Conservation (phyloP, 2,888 invertebrate species). For the Minunthozetes semirufus region DNA sequence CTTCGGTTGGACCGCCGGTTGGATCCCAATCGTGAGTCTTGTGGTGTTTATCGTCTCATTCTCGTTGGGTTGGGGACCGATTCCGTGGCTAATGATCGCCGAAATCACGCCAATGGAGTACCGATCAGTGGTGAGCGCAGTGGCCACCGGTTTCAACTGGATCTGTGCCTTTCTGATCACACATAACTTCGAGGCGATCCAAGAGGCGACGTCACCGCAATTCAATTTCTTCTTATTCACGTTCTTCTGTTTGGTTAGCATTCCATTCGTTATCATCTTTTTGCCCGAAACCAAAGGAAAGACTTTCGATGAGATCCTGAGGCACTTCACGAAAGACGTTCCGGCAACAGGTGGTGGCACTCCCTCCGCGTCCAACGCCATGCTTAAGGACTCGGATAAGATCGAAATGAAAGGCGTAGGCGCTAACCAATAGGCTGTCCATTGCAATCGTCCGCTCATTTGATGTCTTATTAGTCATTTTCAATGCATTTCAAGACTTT, state of each 20-base stretch:
- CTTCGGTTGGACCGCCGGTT: slow-evolving; percentile 45
- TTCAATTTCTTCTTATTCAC: slow-evolving; percentile 49
- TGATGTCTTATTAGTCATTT: too few species aligned
- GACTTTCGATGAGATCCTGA: slow-evolving; percentile 46
- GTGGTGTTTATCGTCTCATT: slow-evolving; percentile 48
- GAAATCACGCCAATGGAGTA: slow-evolving; percentile 54
- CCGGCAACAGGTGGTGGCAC: neutral
- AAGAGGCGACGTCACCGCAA: slow-evolving; percentile 24
- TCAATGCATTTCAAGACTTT: too few species aligned
- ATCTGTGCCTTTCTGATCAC: slow-evolving; percentile 39
- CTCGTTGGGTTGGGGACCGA: slow-evolving; percentile 50
- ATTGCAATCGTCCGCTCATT: too few species aligned
- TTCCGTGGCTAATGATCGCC: slow-evolving; percentile 50
- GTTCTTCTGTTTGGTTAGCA: slow-evolving; percentile 45
- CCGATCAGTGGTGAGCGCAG: slow-evolving; percentile 37
- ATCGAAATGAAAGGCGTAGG: neutral
- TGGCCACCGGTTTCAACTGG: slow-evolving; percentile 38
- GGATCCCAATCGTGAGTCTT: slow-evolving; percentile 46
- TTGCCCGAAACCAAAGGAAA: slow-evolving; percentile 49
- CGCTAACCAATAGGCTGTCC: too few species aligned
- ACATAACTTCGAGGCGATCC: slow-evolving; percentile 55
- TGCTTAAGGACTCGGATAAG: neutral
- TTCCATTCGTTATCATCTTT: slow-evolving; percentile 45
- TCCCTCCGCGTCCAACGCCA: neutral
- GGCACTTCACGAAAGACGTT: neutral